Percentiles rank a stretch among this genome's conserved stretches.
These are phyloP conservation scores for Eclectus roratus DNA, from an alignment of 2,113 vertebrate species.

Conservation along the genomic window DNA sequence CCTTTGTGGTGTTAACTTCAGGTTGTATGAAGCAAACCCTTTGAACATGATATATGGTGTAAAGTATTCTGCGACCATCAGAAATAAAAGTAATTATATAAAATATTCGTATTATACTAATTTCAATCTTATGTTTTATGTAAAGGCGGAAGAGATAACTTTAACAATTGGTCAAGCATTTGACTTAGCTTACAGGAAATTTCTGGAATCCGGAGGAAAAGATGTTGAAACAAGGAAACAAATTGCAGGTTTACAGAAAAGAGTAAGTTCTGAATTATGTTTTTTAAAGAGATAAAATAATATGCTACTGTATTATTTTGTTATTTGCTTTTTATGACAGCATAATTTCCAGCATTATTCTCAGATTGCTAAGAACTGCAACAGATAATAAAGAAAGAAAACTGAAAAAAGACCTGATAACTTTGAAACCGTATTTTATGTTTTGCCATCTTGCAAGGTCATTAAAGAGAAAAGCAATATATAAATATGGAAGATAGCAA, in stretches of 20 bases:
- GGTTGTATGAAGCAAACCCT: not conserved
- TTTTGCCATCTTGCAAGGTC: not conserved
- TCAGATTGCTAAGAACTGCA: not conserved
- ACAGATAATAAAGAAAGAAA: not conserved
- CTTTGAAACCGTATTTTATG: not conserved
- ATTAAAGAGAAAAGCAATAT: not conserved
- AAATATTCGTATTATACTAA: not conserved
- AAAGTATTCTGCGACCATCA: not conserved
- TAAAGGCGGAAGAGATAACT: slow-evolving; percentile 95
- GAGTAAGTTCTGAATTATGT: slow-evolving; percentile 76
- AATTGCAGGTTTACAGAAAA: slow-evolving; percentile 93
- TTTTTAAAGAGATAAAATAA: not conserved
- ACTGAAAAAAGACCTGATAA: not conserved
- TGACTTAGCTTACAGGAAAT: slow-evolving; percentile 98
- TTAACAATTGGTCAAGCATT: slow-evolving; percentile 98
- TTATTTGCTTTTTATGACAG: not conserved
- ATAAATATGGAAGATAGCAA: not conserved
- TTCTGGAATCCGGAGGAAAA: slow-evolving; percentile 98
- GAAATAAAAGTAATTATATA: not conserved
- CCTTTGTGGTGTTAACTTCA: not conserved
- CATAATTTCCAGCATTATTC: not conserved
- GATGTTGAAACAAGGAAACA: slow-evolving; percentile 98
- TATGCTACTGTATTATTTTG: not conserved
- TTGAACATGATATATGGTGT: not conserved
- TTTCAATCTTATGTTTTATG: slow-evolving; percentile 48